Base-by-base conservation (phyloP, 2,888 invertebrate genomes). In the Pseudeuparius sepicola region DNA sequence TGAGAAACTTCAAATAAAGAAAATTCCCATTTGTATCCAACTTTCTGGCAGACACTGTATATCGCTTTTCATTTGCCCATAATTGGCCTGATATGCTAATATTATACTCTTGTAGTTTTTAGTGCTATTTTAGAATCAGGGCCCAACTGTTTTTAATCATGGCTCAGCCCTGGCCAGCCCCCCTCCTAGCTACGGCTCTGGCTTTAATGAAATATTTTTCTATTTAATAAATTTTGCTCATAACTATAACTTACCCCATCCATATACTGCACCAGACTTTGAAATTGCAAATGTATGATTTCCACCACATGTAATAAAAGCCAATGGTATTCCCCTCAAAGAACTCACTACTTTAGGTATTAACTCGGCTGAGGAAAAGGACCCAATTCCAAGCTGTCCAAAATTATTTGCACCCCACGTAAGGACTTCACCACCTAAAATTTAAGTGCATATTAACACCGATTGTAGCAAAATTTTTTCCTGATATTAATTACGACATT, bases 341-440 rank as follows among this genome's bases (percentile, higher is more conserved):
- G 81, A 75, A 15, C 64, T 64, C 20, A 90, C 67, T 25, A 69
- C 63, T 43, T 66, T 70, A 3, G 89, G 88, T 39, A 65, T 69
- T 33, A 66, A 58, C 55, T 76, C 70, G 45, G 68, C 69, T 32
- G 62, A 63, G 11, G 73, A 63, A 39, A 70, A 64, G 12, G 65
- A 64, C n/a, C 83, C 82, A 29, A 84, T 56, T 4, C 90, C 90
- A 41, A 89, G 68, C 54, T 90, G 89, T 0, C 90, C 89, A 54
- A 75, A 75, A 37, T 69, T 70, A 52, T 90, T 90, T 20, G 77
- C 76, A 26, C 90, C 90, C 87, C 89, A 92, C 1, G 82, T 59
- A 58, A 79, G 85, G n/a, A 92, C 60, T 49, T 85, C 82, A 24
- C 90, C 90, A 66, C 74, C 83, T 78, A 60, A 40, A 63, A 48